A percentile compares a stretch with the other conserved stretches of the same genome.
phyloP scores from a whole-genome alignment of 2,113 vertebrate species.

The Pollimyrus isidori region DNA sequence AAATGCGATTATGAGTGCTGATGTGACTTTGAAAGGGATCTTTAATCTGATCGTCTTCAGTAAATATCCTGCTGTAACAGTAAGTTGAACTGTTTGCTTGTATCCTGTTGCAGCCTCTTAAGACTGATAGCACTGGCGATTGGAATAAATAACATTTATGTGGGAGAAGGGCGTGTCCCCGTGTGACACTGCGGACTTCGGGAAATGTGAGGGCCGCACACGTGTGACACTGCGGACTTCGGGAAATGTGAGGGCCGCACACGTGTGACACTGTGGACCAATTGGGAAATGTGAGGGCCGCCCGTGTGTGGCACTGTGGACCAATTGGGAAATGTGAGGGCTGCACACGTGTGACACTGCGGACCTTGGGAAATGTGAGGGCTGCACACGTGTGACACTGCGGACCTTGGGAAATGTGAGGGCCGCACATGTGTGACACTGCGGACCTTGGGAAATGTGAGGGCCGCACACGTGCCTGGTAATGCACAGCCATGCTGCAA shows the following conservation, averaged over 20 bases:
- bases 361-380: no score
- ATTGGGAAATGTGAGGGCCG: no score
- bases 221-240: background rate
- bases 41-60: background rate
- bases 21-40: background rate
- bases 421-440: no score
- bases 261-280: no score
- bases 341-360: no score
- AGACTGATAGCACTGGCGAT: background rate
- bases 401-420: no score
- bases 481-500: background rate
- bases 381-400: no score
- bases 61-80: background rate
- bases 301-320: no score
- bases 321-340: no score
- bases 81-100: background rate
- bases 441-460: background rate
- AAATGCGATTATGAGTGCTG: background rate
- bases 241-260: no score
- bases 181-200: background rate
- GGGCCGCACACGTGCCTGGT: background rate
- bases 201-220: background rate
- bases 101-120: background rate
- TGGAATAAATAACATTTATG: background rate
- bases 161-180: background rate